A percentile compares a stretch with the other conserved stretches of the same genome.
Evolutionary conservation across 2,113 vertebrate species (phyloP).

Genomic region (Picathartes gymnocephalus): DNA sequence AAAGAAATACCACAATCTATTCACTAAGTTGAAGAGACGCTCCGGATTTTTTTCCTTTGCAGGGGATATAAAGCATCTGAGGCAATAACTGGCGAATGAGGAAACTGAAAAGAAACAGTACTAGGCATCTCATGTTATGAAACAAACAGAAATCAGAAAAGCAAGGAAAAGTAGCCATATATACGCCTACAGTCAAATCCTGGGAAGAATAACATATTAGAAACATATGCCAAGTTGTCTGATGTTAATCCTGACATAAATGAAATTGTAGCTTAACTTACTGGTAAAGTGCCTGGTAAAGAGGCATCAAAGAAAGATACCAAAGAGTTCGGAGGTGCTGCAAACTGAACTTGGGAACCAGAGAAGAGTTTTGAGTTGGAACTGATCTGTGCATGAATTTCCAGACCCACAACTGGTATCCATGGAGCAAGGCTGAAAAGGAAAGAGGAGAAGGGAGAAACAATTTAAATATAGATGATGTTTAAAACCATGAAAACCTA

Average conservation of each 20-base stretch:
- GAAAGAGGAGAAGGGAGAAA: neutral
- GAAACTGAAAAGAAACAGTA: neutral
- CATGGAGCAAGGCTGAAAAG: conserved; percentile 76
- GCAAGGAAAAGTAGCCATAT: neutral
- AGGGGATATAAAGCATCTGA: neutral
- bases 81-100: neutral
- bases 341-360: conserved; percentile 84
- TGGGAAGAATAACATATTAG: neutral
- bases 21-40: neutral
- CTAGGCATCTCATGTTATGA: neutral
- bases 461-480: neutral
- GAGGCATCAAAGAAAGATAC: conserved; percentile 97
- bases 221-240: neutral
- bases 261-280: conserved; percentile 68
- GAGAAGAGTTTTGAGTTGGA: conserved; percentile 95
- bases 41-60: neutral
- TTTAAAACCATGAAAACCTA: neutral
- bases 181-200: neutral
- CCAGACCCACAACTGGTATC: conserved; percentile 90
- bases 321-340: conserved; percentile 89
- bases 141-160: neutral
- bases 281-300: conserved; percentile 94
- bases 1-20: neutral
- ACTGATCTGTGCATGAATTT: conserved; percentile 94
- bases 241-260: neutral